Percentiles rank a stretch among this genome's conserved stretches.
Evolutionary conservation across 2,888 invertebrate species (phyloP).

Genomic region (Pinctada fucata): DNA sequence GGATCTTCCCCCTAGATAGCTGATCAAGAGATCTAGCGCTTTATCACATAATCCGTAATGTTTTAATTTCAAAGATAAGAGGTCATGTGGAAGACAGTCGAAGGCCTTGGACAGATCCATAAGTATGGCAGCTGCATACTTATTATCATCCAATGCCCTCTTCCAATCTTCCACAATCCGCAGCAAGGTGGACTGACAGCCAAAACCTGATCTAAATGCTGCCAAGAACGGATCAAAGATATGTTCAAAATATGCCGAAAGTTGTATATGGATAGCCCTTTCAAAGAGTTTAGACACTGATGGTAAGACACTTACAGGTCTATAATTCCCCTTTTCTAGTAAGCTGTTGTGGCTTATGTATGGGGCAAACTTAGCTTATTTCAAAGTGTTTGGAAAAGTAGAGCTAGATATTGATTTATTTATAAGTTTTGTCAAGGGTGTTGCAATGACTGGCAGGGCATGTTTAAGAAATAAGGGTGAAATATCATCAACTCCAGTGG

Average conservation of each 20-base stretch:
- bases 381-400: conserved; percentile 19
- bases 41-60: too few species aligned
- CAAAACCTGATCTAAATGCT: too few species aligned
- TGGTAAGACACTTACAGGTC: not conserved
- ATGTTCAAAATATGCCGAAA: conserved; percentile 8
- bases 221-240: conserved; percentile 19
- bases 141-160: too few species aligned
- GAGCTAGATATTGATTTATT: conserved; percentile 4
- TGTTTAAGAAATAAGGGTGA: conserved; percentile 21
- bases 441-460: conserved; percentile 1
- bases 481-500: conserved; percentile 28
- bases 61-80: too few species aligned
- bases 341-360: conserved; percentile 20
- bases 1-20: too few species aligned
- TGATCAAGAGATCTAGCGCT: too few species aligned
- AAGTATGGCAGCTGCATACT: too few species aligned
- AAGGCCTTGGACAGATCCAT: too few species aligned
- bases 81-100: too few species aligned
- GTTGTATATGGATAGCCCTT: conserved; percentile 4
- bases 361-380: conserved; percentile 20
- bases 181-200: conserved; percentile 14
- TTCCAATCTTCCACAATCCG: conserved; percentile 13
- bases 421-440: conserved; percentile 16
- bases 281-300: conserved; percentile 12
- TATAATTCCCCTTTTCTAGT: not conserved